Base-by-base conservation (phyloP, 2,888 invertebrate species). In the Sinodicranocentrus sp. region DNA sequence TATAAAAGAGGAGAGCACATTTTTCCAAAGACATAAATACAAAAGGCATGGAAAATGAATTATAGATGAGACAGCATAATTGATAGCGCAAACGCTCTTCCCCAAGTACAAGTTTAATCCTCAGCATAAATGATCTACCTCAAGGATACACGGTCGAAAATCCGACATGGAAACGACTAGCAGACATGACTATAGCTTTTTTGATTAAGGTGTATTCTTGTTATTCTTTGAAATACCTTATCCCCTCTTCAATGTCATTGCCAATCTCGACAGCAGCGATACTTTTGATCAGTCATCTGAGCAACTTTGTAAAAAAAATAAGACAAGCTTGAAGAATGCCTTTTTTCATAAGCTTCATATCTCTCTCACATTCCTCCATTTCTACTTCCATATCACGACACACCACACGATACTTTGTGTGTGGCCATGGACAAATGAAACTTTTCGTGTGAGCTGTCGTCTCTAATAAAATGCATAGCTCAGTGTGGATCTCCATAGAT, bases 91-190 rank as follows among this genome's bases (percentile, higher is more conserved):
- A 6, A 3, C n/a, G n/a, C n/a, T n/a, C n/a, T n/a, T n/a, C n/a
- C n/a, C n/a, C n/a, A n/a, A n/a, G n/a, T n/a, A 52, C 15, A 52
- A 3, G 13, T 65, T 65, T 65, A 65, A 65, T 65, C 43, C 39
- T 15, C 23, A 2, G 26, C 78, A 71, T 39, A 71, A 65, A 71
- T 71, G 71, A 79, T 79, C 71, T 79, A 71, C 79, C 79, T 79
- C 79, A 79, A 79, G 78, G 71, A 79, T 79, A 63, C 26, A 54
- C n/a, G n/a, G n/a, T n/a, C n/a, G n/a, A n/a, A n/a, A n/a, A n/a
- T n/a, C 39, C 5, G 39, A 39, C 39, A 39, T 13, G 13, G 39
- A 39, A 39, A 39, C 39, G 39, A 39, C 13, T n/a, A n/a, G 28
- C 33, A 63, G 28, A 8, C 19, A 44, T 44, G 23, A 6, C 54